Evolutionary conservation across 2,113 vertebrate species (phyloP), one percentile per base, ranked within the genome.

Genomic region (Naja naja): DNA sequence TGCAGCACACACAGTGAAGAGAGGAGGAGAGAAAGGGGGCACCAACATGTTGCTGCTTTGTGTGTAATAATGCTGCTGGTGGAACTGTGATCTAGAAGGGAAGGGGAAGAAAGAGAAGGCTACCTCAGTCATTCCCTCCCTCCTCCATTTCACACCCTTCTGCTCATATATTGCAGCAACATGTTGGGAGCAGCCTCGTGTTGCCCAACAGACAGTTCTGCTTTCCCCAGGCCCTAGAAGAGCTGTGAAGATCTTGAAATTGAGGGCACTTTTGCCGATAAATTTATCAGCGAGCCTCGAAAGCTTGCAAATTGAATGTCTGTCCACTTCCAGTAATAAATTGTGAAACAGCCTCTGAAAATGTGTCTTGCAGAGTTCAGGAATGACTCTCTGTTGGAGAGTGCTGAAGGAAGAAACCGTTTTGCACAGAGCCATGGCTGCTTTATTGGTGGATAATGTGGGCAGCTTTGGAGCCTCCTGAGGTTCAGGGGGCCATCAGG

Each of bases 251-350:
- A 97, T 97, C 91, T 97, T 97, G 98, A 98, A 98, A 97, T 97
- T 97, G 96, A 98, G 97, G 98, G 98, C 98, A 98, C 98, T 98
- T 98, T 98, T 97, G 96, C 97, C 95, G 97, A 97, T 97, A 97
- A 98, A 98, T 98, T 97, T 98, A 98, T 99, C 98, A 98, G 97
- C 98, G 97, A 96, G 97, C 97, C 86, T 96, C 97, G 97, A 97
- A 97, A 97, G 98, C 98, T 98, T 98, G 97, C 98, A 97, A 98
- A 98, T 98, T 97, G 98, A 98, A 98, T 97, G 97, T 98, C 97
- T 98, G 97, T 96, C 98, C 97, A 97, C 98, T 98, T 97, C 97
- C 97, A 97, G 97, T 97, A 98, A 98, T 98, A 98, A 97, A 98
- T 98, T 97, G 97, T 97, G 98, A 98, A 98, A 98, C 97, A 98